Percentiles rank a stretch among this genome's conserved stretches.
Conservation (phyloP, 2,797 vertebrate species). For the Apogon talboti region DNA sequence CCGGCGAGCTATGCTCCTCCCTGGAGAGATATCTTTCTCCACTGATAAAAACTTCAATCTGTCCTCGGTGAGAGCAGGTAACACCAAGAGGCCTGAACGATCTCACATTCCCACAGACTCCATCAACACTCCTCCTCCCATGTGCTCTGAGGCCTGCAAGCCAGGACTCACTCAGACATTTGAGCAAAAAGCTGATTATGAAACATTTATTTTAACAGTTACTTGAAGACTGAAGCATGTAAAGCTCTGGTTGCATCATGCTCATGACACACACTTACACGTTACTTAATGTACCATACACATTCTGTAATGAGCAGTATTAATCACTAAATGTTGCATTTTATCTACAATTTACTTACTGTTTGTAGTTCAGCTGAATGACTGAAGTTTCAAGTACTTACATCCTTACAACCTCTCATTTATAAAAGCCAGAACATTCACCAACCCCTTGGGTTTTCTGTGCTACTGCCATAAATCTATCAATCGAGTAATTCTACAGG, state of each 20-base stretch:
- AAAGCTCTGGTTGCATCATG: background rate
- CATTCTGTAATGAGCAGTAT: background rate
- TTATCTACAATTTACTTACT: background rate
- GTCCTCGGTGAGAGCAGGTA: slow-evolving; percentile 31
- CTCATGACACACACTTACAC: slow-evolving; percentile 1
- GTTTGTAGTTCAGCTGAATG: background rate
- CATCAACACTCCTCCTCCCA: slow-evolving; percentile 15
- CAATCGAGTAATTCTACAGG: no score
- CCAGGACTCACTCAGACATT: slow-evolving; percentile 11
- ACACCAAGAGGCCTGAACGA: slow-evolving; percentile 17
- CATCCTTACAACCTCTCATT: background rate
- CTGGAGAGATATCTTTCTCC: slow-evolving; percentile 20
- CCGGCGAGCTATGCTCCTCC: slow-evolving; percentile 24
- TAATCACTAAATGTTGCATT: background rate
- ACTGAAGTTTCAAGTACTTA: no score
- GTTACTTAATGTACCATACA: background rate
- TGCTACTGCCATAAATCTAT: no score
- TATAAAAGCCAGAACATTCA: no score
- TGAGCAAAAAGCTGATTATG: background rate
- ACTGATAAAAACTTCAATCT: slow-evolving; percentile 33
- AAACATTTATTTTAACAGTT: slow-evolving; percentile 5
- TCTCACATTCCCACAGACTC: slow-evolving; percentile 26
- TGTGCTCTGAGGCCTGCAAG: background rate
- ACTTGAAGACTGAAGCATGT: background rate
- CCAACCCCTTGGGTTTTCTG: no score